A percentile compares a stretch with the other conserved stretches of the same genome.
Evolutionary conservation across 2,113 vertebrate species (phyloP).

Genomic region (Malurus cyaneus): DNA sequence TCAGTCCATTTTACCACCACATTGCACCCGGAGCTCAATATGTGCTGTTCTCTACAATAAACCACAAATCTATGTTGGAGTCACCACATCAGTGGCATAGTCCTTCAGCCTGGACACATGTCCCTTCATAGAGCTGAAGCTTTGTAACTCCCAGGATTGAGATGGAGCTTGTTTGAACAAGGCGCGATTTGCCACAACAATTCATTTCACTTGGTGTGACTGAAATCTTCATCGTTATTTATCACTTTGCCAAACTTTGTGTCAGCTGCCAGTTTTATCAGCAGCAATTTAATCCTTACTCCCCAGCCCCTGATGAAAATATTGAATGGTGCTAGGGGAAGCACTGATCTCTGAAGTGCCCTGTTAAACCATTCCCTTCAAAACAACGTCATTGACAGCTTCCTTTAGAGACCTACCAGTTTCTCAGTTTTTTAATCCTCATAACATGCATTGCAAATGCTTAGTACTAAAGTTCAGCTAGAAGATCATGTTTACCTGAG

Average conservation of each 20-base stretch:
- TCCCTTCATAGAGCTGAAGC: not conserved
- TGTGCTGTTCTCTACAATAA: not conserved
- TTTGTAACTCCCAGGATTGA: not conserved
- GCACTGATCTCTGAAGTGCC: not conserved
- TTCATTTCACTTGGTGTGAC: not conserved
- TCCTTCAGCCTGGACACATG: not conserved
- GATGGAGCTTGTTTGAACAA: not conserved
- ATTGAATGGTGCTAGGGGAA: constrained; percentile 17
- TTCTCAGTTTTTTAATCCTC: not conserved
- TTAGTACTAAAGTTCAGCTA: not conserved
- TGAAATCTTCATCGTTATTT: constrained; percentile 1
- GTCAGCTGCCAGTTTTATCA: constrained; percentile 42
- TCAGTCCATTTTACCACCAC: not conserved
- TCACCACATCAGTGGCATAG: not conserved
- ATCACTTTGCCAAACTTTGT: constrained; percentile 35
- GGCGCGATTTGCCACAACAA: not conserved
- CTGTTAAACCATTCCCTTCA: not conserved
- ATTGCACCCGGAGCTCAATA: not conserved
- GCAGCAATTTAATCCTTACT: constrained; percentile 38
- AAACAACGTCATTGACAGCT: not conserved
- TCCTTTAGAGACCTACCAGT: not conserved
- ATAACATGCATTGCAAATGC: not conserved
- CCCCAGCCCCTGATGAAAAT: constrained; percentile 22
- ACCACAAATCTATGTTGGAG: not conserved
- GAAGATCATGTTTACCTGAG: not conserved